A percentile compares a stretch with the other conserved stretches of the same genome.
phyloP scores from a whole-genome alignment of 53 echinoderm and acorn worm genomes.

The Patiria pectinifera region DNA sequence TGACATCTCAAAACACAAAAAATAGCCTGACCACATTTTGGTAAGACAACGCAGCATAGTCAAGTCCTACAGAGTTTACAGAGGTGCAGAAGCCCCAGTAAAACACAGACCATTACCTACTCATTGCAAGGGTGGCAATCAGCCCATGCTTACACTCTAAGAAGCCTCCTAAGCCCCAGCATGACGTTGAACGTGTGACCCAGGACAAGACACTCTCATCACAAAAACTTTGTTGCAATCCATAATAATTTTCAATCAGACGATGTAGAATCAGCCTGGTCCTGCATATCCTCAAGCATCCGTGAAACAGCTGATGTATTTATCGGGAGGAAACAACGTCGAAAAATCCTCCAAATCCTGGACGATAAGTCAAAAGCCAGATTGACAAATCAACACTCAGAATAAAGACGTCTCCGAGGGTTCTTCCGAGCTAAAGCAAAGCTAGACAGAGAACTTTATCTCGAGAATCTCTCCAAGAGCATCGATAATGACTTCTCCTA shows the following conservation, averaged over 20 bases:
- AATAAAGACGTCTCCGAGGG: slow-evolving; percentile 21
- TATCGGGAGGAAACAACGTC: slow-evolving; percentile 19
- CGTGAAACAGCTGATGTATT: background rate
- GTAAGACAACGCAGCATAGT: background rate
- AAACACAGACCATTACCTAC: slow-evolving; percentile 8
- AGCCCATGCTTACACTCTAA: background rate
- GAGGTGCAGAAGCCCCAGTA: slow-evolving; percentile 8
- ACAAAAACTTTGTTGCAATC: background rate
- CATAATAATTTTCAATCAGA: background rate
- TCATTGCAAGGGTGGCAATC: background rate
- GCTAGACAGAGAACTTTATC: slow-evolving; percentile 18
- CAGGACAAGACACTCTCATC: background rate
- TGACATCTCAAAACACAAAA: slow-evolving; percentile 1
- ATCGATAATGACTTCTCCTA: slow-evolving; percentile 14
- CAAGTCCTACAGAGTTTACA: background rate
- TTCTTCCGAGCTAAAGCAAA: slow-evolving; percentile 16
- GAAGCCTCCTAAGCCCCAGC: background rate
- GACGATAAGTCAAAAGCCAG: slow-evolving; percentile 38
- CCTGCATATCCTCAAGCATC: slow-evolving; percentile 6
- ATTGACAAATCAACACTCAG: slow-evolving; percentile 10
- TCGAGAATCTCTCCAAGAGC: slow-evolving; percentile 1
- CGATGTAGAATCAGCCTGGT: background rate
- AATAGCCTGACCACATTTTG: background rate
- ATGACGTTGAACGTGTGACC: background rate
- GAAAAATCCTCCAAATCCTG: slow-evolving; percentile 27